Percentiles rank a stretch among this genome's conserved stretches.
These are phyloP conservation scores for Orchesella flavescens DNA, from an alignment of 2,888 invertebrate genomes.

Conservation along the genomic window DNA sequence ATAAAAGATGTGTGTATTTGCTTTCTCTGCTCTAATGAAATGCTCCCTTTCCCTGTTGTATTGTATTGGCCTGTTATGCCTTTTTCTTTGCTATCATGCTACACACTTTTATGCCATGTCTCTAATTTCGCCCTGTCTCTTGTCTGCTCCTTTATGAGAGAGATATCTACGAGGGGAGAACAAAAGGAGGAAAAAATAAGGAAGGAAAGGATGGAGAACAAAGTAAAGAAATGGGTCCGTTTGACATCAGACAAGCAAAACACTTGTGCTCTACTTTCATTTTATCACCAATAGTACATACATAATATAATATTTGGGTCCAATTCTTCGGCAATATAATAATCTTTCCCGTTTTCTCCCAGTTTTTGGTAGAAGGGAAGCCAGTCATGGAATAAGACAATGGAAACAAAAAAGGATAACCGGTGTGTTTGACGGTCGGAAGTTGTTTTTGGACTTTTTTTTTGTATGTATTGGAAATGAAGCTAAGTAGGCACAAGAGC, in stretches of 20 bases:
- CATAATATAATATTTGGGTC: neutral
- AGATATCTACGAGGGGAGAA: neutral
- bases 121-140: constrained; percentile 6
- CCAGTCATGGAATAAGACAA: too few species aligned
- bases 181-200: neutral
- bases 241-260: neutral
- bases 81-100: neutral
- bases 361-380: too few species aligned
- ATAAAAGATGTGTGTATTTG: neutral
- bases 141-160: neutral
- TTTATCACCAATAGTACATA: neutral
- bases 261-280: constrained; percentile 1
- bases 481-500: too few species aligned
- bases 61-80: neutral
- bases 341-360: too few species aligned
- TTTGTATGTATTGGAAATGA: too few species aligned
- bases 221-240: neutral
- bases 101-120: constrained; percentile 22
- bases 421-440: too few species aligned
- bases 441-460: too few species aligned
- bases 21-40: too few species aligned
- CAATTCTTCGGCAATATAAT: neutral
- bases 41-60: neutral
- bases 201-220: neutral
- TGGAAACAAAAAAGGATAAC: too few species aligned